Base-by-base conservation (phyloP, 2,888 invertebrate species). In the Leptopilina myrica region DNA sequence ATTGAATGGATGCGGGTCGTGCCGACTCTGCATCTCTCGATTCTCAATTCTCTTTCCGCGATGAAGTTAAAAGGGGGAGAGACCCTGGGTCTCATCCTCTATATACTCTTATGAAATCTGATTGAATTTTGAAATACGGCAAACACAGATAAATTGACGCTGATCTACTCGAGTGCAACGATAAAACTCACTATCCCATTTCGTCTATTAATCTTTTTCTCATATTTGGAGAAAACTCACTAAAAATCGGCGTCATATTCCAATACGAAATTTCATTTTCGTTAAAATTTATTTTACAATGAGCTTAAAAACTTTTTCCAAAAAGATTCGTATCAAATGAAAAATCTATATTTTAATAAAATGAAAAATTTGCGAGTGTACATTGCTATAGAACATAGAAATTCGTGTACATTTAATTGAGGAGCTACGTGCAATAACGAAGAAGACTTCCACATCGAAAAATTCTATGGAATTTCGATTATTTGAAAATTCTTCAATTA, bases 1-100 rank as follows among this genome's bases (percentile, higher is more conserved):
- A 89, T 89, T 89, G 89, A 87, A 88, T 85, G 86, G 86, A 88
- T 89, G 88, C 88, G 88, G 89, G 89, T 83, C 81, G 76, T 84
- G 87, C 86, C 79, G 81, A 86, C 87, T 87, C 85, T 84, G 88
- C 89, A 86, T 84, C 80, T 84, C 84, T 69, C 62, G 73, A 59
- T 73, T 73, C 73, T 73, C 73, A 73, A 73, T 73, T 73, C 73
- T 73, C 56, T 56, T 56, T 56, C 73, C 73, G 73, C 73, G 73
- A 56, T 73, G n/a, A 56, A 73, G 73, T 59, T 73, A 59, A 73
- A 73, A 73, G 40, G 56, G 73, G 73, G 33, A 46, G 46, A 49
- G 49, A 12, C 43, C 69, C 53, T 5, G 56, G 73, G 49, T 49
- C 56, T 56, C 73, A 73, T 56, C 64, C 64, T 65, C 64, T 26